Base-by-base conservation (phyloP, 2,113 vertebrate genomes). In the Microcebus murinus region DNA sequence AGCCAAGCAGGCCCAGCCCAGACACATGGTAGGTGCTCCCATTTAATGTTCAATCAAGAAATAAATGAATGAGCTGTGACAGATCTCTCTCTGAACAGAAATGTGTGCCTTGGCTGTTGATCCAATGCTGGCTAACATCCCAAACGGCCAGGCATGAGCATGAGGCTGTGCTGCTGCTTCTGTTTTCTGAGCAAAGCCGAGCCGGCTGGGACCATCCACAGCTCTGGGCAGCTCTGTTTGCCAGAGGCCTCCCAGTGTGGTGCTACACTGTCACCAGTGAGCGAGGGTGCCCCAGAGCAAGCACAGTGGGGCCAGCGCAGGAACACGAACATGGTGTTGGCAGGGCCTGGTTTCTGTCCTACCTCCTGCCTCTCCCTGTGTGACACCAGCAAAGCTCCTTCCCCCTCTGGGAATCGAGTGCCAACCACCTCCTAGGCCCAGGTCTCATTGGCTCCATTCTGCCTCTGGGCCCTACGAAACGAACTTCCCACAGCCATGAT, bases 51-150 rank as follows among this genome's bases (percentile, higher is more conserved):
- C 31, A 63, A 6, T 42, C 36, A 20, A 4, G 45, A 21, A 45
- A 6, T 2, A 13, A 73, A 29, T 1, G 0, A 68, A 48, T 1
- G 42, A 45, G 36, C 55, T 42, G 73, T 79, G 59, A n/a, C 42
- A 36, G 31, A 55, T 55, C 52, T 39, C 36, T 65, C 79, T 25
- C 29, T 70, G 81, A 48, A 52, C 34, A 23, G 12, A 23, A 14
- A 14, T 3, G n/a, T 59, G 34, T 77, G 42, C n/a, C 50, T 10
- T 17, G 29, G 31, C 23, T 4, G 15, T 15, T 25, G 34, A 13
- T 3, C 3, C 21, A 34, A 52, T 6, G 21, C 48, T 0, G 3
- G 7, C 39, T 6, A 4, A 29, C 0, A 1, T 73, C 29, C 27
- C 59, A 8, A 34, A 45, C 9, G 31, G 74, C 42, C 8, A 48